Evolutionary conservation across 2,113 vertebrate species (phyloP), one percentile per base, ranked within the genome.

Genomic region (Cebidichthys violaceus): DNA sequence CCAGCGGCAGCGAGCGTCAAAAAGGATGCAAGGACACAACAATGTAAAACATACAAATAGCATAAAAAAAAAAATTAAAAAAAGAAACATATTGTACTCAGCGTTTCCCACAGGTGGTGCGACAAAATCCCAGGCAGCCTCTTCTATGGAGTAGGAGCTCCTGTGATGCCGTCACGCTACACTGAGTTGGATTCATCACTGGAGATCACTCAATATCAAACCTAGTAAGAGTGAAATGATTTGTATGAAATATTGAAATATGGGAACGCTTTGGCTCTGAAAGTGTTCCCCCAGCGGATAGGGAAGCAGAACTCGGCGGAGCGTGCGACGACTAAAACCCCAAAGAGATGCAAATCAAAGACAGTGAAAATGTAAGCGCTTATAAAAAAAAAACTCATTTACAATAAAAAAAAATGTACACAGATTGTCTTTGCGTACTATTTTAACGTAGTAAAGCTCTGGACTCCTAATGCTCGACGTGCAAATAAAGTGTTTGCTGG

Each of bases 141-240:
- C 5, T 60, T 72, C 18, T 47, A 9, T 82, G 54, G 39, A 71
- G 55, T 2, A 52, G 33, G 11, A 75, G 68, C 61, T 64, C 76
- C 54, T 83, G 55, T 80, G 43, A 67, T 68, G n/a, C 82, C 71
- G 82, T 79, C 77, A 73, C 77, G 76, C 65, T 43, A 77, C 69
- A 73, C 84, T 72, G 82, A 76, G 66, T 66, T 71, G 70, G 33
- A 90, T 87, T 76, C 76, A 61, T 83, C 83, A 69, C 64, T 77
- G 27, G 77, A 88, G 73, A 84, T 84, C 70, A 27, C 18, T 82
- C 64, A 29, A 75, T 39, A 87, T 87, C 80, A 83, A 66, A 70
- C 57, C 47, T 18, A 45, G 64, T 75, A 45, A 77, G 20, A 85
- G 75, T 75, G 17, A 47, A 79, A 85, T 81, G 6, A 84, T 77